Percentiles rank a stretch among this genome's conserved stretches.
Conservation (phyloP, 2,888 invertebrate species). For the Physocephala rufipes region DNA sequence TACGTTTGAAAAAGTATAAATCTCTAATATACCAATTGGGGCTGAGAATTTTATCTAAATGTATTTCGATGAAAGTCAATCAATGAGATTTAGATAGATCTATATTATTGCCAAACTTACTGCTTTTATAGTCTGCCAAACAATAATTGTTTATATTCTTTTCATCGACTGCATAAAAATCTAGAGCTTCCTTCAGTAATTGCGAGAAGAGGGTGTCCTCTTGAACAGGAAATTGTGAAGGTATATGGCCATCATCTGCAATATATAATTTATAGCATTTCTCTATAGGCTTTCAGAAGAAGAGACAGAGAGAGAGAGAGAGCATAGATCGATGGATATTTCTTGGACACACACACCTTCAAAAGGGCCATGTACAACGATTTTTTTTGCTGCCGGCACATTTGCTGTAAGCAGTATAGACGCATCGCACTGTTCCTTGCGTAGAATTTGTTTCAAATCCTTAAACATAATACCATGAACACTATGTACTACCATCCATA, state of each 20-base stretch:
- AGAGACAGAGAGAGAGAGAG: too few relatives aligned
- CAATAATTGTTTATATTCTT: slow-evolving; percentile 88
- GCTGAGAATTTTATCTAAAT: slow-evolving; percentile 93
- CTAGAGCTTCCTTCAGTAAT: slow-evolving; percentile 92
- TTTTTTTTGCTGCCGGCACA: slow-evolving; percentile 99
- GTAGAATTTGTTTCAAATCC: slow-evolving; percentile 96
- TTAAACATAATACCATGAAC: slow-evolving; percentile 99
- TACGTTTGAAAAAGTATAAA: slow-evolving; percentile 93
- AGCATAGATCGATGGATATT: not conserved
- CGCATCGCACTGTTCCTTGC: slow-evolving; percentile 99
- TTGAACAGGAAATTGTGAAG: slow-evolving; percentile 97
- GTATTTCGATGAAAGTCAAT: not conserved
- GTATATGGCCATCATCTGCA: slow-evolving; percentile 85
- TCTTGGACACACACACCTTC: slow-evolving; percentile 42
- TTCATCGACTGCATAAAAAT: slow-evolving; percentile 97
- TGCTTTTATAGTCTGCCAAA: slow-evolving; percentile 97
- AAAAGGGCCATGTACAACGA: slow-evolving; percentile 91
- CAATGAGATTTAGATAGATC: not conserved
- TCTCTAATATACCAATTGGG: slow-evolving; percentile 95
- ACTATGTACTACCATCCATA: slow-evolving; percentile 99
- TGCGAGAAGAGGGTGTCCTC: slow-evolving; percentile 97
- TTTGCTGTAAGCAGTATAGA: slow-evolving; percentile 97
- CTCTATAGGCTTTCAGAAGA: too few relatives aligned
- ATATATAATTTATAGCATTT: not conserved
- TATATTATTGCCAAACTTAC: slow-evolving; percentile 69